Base-by-base conservation (phyloP, 2,888 invertebrate species). In the Saturnia pavonia region DNA sequence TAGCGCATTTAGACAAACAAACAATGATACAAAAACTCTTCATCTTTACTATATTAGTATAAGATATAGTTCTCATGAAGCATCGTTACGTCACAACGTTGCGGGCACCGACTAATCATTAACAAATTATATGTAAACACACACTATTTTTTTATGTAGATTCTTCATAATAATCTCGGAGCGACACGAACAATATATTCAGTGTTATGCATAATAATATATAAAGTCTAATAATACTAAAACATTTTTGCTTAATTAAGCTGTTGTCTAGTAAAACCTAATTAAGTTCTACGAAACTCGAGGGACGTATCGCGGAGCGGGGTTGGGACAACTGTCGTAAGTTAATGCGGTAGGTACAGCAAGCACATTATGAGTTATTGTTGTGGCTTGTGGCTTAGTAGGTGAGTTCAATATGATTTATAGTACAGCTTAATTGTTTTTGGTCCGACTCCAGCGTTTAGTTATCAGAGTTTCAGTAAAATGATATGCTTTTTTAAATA, bases 201-300 rank as follows among this genome's bases (percentile, higher is more conserved):
- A 54, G 22, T 9, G 1, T 54, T 11, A 8, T 54, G 22, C 12
- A 4, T 14, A 60, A 12, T 60, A 57, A 2, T 14, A 27, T 40
- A 40, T 40, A 8, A 2, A 65, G 40, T 40, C 63, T 40, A 1
- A 40, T 65, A 40, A 65, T n/a, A n/a, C 19, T 65, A 40, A 40
- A 27, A 60, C 65, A n/a, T 65, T 40, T 9, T 65, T 40, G 72
- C 76, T 89, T 91, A 91, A 91, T 91, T 91, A 91, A 88, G 84
- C 81, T 81, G 80, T 82, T 83, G 84, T 80, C 79, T 85, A 87
- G 88, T 83, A 80, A 84, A 87, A 84, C 85, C 82, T 78, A 87
- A 86, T 88, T 86, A 88, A 85, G 86, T 86, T 85, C 77, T 80
- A 83, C 79, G 77, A 72, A 80, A 85, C 87, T 82, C 86, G 57